Evolutionary conservation across 2,113 vertebrate species (phyloP), one percentile per base, ranked within the genome.

Genomic region (Urocynchramus pylzowi): DNA sequence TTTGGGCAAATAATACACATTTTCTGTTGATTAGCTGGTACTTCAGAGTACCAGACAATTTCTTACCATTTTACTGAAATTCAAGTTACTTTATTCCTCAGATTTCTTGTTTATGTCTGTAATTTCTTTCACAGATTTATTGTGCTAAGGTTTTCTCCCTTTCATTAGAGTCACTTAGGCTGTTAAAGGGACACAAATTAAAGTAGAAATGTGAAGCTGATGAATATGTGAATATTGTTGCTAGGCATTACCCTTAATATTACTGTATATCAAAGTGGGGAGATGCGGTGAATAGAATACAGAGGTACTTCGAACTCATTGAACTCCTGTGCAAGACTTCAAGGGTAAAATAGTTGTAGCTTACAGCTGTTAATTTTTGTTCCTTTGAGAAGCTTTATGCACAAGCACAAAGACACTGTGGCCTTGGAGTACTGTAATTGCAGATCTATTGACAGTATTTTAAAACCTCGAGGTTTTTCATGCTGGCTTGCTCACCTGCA

Each of bases 151-250:
- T 79, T 94, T 91, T 53, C 27, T 96, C 78, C 78, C 70, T 94
- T 94, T 96, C 84, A 91, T 89, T 95, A 89, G 50, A 93, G 71
- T 94, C 89, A 82, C 87, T 89, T 85, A 94, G 23, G 28, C 67
- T 89, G 77, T 86, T 94, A 87, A 96, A 91, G 84, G 89, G 91
- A 95, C 81, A 91, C 31, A 95, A 97, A 97, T 94, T 93, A 71
- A 95, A 85, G 70, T 85, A 63, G 91, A 97, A 96, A 83, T 39
- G 70, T 65, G 50, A 91, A 77, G 61, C 74, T 85, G 89, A 85
- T 89, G 93, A 96, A 94, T 91, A 79, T 53, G 78, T 93, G 94
- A 94, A 91, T 93, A 82, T 69, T 83, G 94, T 96, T 96, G 91
- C 93, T 93, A 94, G 57, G 90, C 81, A 95, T 94, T 95, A 67